phyloP scores from a whole-genome alignment of 2,113 vertebrate species.

The Muscicapa adusta region DNA sequence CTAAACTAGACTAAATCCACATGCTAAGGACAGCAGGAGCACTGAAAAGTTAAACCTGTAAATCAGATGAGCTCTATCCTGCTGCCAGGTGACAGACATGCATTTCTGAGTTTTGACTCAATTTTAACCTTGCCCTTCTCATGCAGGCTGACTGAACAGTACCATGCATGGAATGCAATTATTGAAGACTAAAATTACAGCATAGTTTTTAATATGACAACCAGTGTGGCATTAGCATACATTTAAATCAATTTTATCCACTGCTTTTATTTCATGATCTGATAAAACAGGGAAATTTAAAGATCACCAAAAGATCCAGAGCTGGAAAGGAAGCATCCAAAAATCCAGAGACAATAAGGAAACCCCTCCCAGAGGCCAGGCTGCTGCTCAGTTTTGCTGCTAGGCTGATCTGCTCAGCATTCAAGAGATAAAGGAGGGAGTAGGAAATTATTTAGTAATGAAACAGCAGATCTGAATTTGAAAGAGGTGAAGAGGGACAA shows the following conservation, averaged over 20 bases:
- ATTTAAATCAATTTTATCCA: neutral
- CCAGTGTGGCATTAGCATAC: fast-evolving
- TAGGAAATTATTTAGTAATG: neutral
- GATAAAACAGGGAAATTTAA: neutral
- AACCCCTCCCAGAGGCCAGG: neutral
- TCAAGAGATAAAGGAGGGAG: neutral
- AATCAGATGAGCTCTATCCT: neutral
- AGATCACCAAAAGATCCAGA: neutral
- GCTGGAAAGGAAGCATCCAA: neutral
- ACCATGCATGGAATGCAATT: fast-evolving
- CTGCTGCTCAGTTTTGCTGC: neutral
- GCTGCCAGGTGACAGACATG: neutral
- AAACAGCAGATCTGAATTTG: neutral
- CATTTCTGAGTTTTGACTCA: neutral
- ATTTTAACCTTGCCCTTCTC: neutral
- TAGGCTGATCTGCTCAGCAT: neutral
- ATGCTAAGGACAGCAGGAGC: neutral
- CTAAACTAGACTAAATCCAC: neutral
- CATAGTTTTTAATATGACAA: neutral
- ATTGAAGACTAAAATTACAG: neutral
- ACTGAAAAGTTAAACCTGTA: neutral
- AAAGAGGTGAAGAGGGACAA: neutral
- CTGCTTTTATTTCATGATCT: neutral
- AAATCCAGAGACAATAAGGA: neutral
- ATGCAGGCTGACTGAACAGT: neutral